Percentiles rank a stretch among this genome's conserved stretches.
Evolutionary conservation across 1,140 invertebrate genomes (phyloP).

Genomic region (Gryon sp.): DNA sequence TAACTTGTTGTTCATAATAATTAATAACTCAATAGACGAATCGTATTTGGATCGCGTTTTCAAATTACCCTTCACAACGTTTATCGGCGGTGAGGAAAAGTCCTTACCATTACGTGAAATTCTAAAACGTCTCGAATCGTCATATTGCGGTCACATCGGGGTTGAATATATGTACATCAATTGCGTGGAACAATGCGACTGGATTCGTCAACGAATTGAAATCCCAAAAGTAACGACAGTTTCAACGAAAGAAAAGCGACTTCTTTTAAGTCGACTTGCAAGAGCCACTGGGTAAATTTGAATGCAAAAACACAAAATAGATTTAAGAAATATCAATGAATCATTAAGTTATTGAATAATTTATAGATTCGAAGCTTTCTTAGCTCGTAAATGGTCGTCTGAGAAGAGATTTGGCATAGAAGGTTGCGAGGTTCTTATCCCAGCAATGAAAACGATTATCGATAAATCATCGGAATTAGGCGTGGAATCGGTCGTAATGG

Average conservation of each 20-base stretch:
- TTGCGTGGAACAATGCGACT: conserved; percentile 98
- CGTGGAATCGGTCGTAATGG: conserved; percentile 99
- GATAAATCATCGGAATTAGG: conserved; percentile 97
- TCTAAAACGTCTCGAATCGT: conserved; percentile 91
- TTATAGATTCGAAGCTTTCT: conserved; percentile 95
- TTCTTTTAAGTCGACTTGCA: conserved; percentile 95
- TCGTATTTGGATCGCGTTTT: conserved; percentile 97
- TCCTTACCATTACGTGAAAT: conserved; percentile 95
- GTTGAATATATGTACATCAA: conserved; percentile 99
- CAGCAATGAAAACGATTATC: conserved; percentile 99
- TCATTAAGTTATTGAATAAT: conserved; percentile 84
- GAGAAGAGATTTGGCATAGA: conserved; percentile 99
- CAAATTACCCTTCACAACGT: conserved; percentile 97
- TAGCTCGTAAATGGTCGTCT: conserved; percentile 98
- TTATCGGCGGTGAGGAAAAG: conserved; percentile 96
- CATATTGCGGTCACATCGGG: conserved; percentile 94
- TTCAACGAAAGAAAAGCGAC: conserved; percentile 94
- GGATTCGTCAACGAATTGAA: conserved; percentile 98
- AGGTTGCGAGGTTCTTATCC: conserved; percentile 99
- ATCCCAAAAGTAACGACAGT: conserved; percentile 95
- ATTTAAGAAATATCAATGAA: neutral
- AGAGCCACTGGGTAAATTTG: conserved; percentile 92
- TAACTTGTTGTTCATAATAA: too few relatives aligned
- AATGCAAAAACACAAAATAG: conserved; percentile 80
- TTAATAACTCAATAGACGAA: too few relatives aligned